Base-by-base conservation (phyloP, 2,888 invertebrate genomes). In the Synanthedon myopaeformis region DNA sequence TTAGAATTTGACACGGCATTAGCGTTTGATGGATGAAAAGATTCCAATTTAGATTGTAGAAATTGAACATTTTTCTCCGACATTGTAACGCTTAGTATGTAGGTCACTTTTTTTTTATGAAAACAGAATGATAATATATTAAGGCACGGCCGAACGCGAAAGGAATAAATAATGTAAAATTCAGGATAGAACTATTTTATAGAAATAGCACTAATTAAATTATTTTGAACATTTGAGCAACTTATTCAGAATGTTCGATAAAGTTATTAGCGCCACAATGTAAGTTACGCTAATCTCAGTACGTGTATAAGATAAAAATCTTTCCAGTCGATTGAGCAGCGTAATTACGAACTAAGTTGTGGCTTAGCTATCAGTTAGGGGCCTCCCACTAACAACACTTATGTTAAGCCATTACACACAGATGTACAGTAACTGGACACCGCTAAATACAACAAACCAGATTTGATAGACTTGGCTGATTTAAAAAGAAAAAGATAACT, bases 1-100 rank as follows among this genome's bases (percentile, higher is more conserved):
- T 65, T 64, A 63, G 57, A 61, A 57, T 58, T 59, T 62, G 67
- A 64, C 65, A 60, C 59, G 61, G 54, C 54, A 52, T 56, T 54
- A 54, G 55, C 54, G 56, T 54, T 57, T 70, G 67, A 72, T 68
- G 62, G 66, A 67, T 67, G 67, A 56, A 53, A 51, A 62, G 71
- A 72, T 72, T 62, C 61, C 56, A 69, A 63, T 70, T 62, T 52
- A 67, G 70, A 70, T 70, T 61, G 59, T 57, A 56, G 55, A 58
- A 58, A 56, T 56, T 57, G 57, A 57, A 54, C 52, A 56, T 58
- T 53, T 41, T 51, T 28, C 53, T 14, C 41, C 35, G 42, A 51
- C 50, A 51, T 52, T 52, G 52, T 50, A 52, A 48, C n/a, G 6
- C 12, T 41, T 19, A 45, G 5, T 23, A 23, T 23, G 35, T 17